Evolutionary conservation across 2,888 invertebrate species (phyloP), one percentile per base, ranked within the genome.

Genomic region (Drosophila maculinotata): DNA sequence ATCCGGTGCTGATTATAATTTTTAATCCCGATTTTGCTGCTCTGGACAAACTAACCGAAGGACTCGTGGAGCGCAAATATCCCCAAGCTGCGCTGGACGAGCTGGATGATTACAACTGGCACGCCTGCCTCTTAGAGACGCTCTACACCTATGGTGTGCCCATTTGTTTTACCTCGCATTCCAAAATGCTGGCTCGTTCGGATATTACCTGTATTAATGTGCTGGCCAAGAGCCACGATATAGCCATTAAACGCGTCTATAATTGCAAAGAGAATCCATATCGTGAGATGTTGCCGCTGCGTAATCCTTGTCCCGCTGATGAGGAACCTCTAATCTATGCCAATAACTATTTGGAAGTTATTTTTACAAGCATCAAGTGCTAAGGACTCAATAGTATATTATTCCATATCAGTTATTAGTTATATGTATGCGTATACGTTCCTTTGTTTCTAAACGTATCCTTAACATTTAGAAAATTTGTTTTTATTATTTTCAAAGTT

Each of bases 21-120:
- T 90, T 79, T 17, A 86, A 91, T 66, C 88, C 89, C 35, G 90
- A 90, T 2, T 90, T 90, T 36, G 80, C 79, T 0, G 80, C 79
- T 17, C 26, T 64, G 10, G 44, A 26, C 1, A 42, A 33, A 1
- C 7, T 63, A 2, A 30, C 28, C 3, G 35, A 51, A n/a, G 12
- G 44, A 10, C 6, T 59, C 1, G 35, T 45, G 1, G 17, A 42
- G 6, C 42, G 17, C 4, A 17, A 9, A 15, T 59, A 41, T 66
- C 35, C 53, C 8, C 7, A 30, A 23, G 30, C 53, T 15, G 30
- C 28, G n/a, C 8, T 1, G 2, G 2, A 1, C 0, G 26, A 36
- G 5, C 2, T 23, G 1, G 31, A 33, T 10, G 6, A 39, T 66
- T 49, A 69, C 63, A 35, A 54, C 17, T 89, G 88, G 89, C 80